These are phyloP conservation scores for Chondrilla cf. caribensis DNA, from an alignment of 37 sponge, comb jelly and placozoan genomes.

Conservation along the genomic window DNA sequence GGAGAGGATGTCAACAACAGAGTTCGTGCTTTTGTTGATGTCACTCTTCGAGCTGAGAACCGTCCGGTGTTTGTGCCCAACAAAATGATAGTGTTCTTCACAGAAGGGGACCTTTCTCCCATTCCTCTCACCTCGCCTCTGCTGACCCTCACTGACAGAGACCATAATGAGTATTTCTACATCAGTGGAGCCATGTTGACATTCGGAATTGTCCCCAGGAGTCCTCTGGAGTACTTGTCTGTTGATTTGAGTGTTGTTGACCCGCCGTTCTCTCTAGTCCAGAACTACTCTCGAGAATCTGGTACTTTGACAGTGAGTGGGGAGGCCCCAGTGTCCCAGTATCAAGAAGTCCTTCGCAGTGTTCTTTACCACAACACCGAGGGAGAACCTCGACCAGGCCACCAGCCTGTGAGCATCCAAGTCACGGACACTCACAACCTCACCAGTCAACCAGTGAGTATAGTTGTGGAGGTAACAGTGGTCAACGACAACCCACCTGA, in stretches of 20 bases:
- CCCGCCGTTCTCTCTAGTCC: slow-evolving; percentile 1
- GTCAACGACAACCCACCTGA: slow-evolving; percentile 68
- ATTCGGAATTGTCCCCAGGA: slow-evolving; percentile 41
- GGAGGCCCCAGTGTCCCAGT: slow-evolving; percentile 45
- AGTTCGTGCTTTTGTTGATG: slow-evolving; percentile 40
- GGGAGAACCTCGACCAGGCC: slow-evolving; percentile 65
- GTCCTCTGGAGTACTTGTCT: slow-evolving; percentile 47
- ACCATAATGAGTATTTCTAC: slow-evolving; percentile 83
- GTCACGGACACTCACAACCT: slow-evolving; percentile 67
- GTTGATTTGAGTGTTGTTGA: slow-evolving; percentile 40
- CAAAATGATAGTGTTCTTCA: slow-evolving; percentile 28
- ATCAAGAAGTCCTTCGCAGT: slow-evolving; percentile 49
- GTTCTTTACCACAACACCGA: slow-evolving; percentile 61
- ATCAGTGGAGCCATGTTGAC: slow-evolving; percentile 56
- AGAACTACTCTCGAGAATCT: slow-evolving; percentile 34
- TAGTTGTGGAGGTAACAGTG: slow-evolving; percentile 44
- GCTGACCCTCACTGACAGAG: slow-evolving; percentile 68
- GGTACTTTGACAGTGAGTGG: slow-evolving; percentile 63
- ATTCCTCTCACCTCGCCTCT: slow-evolving; percentile 42
- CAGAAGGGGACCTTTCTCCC: slow-evolving; percentile 40
- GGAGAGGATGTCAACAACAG: slow-evolving; percentile 43
- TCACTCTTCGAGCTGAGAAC: slow-evolving; percentile 64
- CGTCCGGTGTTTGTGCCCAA: slow-evolving; percentile 51
- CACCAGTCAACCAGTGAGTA: slow-evolving; percentile 46
- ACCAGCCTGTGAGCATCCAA: slow-evolving; percentile 39